phyloP scores from a whole-genome alignment of 2,888 invertebrate species.

The Bimastos eiseni region DNA sequence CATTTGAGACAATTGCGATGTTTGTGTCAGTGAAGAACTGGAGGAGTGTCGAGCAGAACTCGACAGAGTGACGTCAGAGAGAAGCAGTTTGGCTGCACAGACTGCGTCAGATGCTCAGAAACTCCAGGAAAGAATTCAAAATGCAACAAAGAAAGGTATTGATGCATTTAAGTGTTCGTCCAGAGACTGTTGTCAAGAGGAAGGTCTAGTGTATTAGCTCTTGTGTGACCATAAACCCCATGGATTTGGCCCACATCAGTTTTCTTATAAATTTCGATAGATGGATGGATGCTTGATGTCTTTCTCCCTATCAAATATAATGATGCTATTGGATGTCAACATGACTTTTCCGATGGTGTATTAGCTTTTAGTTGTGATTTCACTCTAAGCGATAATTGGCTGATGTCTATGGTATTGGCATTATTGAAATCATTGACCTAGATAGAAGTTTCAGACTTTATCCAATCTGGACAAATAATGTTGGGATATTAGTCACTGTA shows the following conservation, averaged over 20 bases:
- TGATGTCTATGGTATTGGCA: too few species aligned
- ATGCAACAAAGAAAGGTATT: slow-evolving; percentile 13
- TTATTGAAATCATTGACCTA: too few species aligned
- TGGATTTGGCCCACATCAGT: background rate
- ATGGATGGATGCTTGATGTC: background rate
- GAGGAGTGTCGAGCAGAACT: background rate
- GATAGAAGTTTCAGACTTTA: background rate
- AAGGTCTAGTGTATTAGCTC: background rate
- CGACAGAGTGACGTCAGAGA: background rate
- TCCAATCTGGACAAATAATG: background rate
- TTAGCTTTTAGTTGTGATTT: too few species aligned
- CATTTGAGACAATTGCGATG: background rate
- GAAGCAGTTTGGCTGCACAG: background rate
- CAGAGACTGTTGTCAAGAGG: background rate
- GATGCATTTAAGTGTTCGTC: background rate
- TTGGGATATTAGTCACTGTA: background rate
- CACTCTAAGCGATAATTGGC: too few species aligned
- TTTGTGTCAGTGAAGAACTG: background rate
- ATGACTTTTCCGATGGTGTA: too few species aligned
- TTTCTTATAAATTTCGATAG: background rate
- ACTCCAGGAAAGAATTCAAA: slow-evolving; percentile 16
- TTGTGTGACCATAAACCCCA: background rate
- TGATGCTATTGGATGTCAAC: background rate
- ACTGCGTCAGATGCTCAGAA: background rate
- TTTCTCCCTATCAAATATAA: background rate